Conservation (phyloP, 2,113 vertebrate genomes). For the Motacilla alba region DNA sequence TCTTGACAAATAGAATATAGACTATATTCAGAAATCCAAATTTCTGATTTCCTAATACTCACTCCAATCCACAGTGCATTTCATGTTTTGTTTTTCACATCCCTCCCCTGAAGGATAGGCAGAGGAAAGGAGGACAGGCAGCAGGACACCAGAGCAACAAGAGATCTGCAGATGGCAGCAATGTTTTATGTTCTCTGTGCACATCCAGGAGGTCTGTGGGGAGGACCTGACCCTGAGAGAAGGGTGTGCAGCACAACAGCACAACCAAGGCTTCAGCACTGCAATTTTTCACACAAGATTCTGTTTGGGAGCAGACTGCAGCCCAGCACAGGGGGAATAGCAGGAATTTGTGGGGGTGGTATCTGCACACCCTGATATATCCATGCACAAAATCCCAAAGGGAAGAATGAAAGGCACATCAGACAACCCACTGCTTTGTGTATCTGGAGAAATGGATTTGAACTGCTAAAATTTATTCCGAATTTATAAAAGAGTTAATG, state of each 20-base stretch:
- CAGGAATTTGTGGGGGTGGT: neutral
- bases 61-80: neutral
- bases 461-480: neutral
- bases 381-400: neutral
- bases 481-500: neutral
- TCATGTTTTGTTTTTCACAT: neutral
- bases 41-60: neutral
- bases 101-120: neutral
- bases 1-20: neutral
- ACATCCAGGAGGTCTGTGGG: neutral
- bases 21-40: neutral
- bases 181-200: neutral
- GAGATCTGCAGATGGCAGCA: conserved; percentile 41
- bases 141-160: neutral
- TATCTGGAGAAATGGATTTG: neutral
- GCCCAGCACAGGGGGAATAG: neutral
- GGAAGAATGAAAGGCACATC: neutral
- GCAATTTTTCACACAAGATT: neutral
- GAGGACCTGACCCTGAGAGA: neutral
- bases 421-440: neutral
- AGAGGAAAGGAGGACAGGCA: neutral
- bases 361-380: neutral
- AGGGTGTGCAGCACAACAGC: neutral
- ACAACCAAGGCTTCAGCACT: neutral
- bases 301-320: neutral